Conservation (phyloP, 2,113 vertebrate genomes). For the Austrofundulus limnaeus region DNA sequence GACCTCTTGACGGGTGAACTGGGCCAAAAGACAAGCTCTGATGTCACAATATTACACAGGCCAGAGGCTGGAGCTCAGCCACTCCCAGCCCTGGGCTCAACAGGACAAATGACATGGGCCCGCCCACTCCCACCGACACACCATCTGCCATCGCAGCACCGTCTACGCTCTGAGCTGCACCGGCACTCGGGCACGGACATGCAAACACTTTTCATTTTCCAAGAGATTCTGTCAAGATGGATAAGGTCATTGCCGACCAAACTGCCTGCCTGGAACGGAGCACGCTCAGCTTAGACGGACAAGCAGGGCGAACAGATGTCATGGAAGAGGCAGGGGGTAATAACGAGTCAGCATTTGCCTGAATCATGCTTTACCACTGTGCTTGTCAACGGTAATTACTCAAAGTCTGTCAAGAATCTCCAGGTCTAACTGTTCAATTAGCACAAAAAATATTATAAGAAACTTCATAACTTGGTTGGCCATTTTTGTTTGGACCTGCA, state of each 20-base stretch:
- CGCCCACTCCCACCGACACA: constrained; percentile 65
- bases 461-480: background rate
- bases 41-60: constrained; percentile 51
- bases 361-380: constrained; percentile 17
- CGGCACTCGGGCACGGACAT: constrained; percentile 6
- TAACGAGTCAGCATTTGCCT: constrained; percentile 36
- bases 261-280: constrained; percentile 17
- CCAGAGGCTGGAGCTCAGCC: constrained; percentile 54
- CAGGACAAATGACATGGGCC: constrained; percentile 59
- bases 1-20: constrained; percentile 44
- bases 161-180: constrained; percentile 19
- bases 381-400: constrained; percentile 5
- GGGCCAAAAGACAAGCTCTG: constrained; percentile 35
- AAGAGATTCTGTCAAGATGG: constrained; percentile 50
- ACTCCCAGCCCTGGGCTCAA: constrained; percentile 48
- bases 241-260: constrained; percentile 48
- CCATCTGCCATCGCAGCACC: constrained; percentile 63
- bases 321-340: constrained; percentile 38
- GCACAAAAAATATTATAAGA: constrained; percentile 1
- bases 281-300: constrained; percentile 21
- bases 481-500: background rate
- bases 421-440: background rate
- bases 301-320: constrained; percentile 36
- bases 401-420: background rate
- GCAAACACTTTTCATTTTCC: constrained; percentile 47